Evolutionary conservation across 2,113 vertebrate species (phyloP).

Genomic region (Budorcas taxicolor): DNA sequence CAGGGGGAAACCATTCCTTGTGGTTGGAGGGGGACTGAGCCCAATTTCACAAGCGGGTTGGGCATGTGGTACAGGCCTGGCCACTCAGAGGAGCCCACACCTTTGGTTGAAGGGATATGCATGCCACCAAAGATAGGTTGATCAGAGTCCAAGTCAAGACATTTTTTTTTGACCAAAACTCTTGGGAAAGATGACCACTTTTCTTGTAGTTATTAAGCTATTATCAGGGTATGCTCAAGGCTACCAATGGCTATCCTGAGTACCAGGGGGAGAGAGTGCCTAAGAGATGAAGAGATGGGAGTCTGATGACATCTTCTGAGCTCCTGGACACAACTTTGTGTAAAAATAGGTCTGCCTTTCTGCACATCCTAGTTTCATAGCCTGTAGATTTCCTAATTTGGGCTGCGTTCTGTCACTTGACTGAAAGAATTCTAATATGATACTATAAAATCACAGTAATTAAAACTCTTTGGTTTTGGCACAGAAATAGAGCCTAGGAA

Average conservation of each 20-base stretch:
- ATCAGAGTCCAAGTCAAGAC: neutral
- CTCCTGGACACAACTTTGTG: neutral
- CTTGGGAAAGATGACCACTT: neutral
- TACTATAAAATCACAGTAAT: constrained; percentile 14
- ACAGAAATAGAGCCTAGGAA: neutral
- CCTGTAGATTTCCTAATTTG: neutral
- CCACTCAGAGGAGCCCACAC: neutral
- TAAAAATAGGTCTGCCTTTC: constrained; percentile 2
- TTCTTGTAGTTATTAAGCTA: neutral
- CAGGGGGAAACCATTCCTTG: neutral
- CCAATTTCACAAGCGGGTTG: neutral
- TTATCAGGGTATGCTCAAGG: neutral
- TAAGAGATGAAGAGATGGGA: neutral
- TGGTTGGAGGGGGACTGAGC: neutral
- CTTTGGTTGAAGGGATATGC: neutral
- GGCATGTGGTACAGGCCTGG: neutral
- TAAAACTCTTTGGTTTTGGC: neutral
- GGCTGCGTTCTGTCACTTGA: neutral
- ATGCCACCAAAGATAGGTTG: neutral
- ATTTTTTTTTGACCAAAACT: neutral
- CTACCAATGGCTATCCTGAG: neutral
- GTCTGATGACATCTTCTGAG: neutral
- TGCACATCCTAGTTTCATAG: neutral
- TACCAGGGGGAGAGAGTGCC: neutral
- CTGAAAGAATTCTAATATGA: neutral